Evolutionary conservation across 2,888 invertebrate genomes (phyloP).

Genomic region (Eutolmus rufibarbis): DNA sequence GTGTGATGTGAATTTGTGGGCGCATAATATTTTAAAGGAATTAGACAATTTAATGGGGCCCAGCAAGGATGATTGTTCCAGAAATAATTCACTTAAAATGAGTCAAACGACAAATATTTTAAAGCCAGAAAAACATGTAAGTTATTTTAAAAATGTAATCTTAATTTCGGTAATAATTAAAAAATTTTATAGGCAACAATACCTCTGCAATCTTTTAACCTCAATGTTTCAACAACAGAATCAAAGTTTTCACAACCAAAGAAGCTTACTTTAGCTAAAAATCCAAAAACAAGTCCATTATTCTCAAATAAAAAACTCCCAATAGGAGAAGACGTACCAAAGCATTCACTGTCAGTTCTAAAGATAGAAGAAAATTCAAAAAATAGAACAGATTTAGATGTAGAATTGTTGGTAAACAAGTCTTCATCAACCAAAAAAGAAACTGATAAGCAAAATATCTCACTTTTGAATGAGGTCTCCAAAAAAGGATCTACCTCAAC

Average conservation of each 20-base stretch:
- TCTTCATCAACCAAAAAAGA: not conserved
- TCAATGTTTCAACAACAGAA: constrained; percentile 57
- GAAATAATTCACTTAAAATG: not conserved
- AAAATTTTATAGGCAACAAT: constrained; percentile 58
- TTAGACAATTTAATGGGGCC: constrained; percentile 62
- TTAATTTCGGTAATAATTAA: not conserved
- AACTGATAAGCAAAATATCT: constrained; percentile 43
- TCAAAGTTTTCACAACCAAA: constrained; percentile 40
- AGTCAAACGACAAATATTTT: constrained; percentile 53
- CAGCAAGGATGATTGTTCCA: constrained; percentile 52
- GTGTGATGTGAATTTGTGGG: constrained; percentile 62
- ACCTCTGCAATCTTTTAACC: constrained; percentile 63
- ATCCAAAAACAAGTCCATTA: constrained; percentile 2
- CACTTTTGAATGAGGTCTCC: constrained; percentile 54
- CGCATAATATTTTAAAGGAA: constrained; percentile 62
- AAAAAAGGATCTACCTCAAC: constrained; percentile 63
- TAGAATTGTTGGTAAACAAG: constrained; percentile 41
- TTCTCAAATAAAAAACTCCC: constrained; percentile 30
- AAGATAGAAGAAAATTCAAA: constrained; percentile 50
- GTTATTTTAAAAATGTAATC: constrained; percentile 48
- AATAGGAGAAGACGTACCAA: constrained; percentile 56
- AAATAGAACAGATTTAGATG: constrained; percentile 41
- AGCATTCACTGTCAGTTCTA: constrained; percentile 55
- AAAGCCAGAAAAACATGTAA: constrained; percentile 62
- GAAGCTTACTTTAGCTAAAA: constrained; percentile 34